These are phyloP conservation scores for Karalla daura DNA, from an alignment of 2,797 vertebrate genomes.

Conservation along the genomic window DNA sequence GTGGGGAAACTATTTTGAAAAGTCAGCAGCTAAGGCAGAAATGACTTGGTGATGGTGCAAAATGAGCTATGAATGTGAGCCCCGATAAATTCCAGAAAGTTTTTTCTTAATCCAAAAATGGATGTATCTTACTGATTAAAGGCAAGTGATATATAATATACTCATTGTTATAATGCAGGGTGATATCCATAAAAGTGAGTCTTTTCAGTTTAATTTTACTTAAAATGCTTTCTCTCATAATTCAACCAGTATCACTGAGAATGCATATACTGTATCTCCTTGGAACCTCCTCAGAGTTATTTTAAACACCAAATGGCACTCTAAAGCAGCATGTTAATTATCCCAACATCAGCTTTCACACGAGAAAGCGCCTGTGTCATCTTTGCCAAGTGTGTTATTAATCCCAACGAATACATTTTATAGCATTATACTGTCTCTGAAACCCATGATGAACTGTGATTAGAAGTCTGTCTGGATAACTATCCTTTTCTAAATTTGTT, in stretches of 20 bases:
- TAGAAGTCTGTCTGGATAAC: neutral
- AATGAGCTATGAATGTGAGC: conserved; percentile 18
- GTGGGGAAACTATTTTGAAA: conserved; percentile 26
- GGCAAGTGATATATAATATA: neutral
- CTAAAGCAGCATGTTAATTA: conserved; percentile 24
- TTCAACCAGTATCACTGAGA: conserved; percentile 6
- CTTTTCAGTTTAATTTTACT: neutral
- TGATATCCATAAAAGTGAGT: neutral
- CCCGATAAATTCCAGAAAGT: conserved; percentile 4
- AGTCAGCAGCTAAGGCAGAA: conserved; percentile 43
- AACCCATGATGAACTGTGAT: neutral
- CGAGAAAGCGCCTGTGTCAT: neutral
- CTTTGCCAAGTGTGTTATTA: neutral
- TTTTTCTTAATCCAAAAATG: neutral
- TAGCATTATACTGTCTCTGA: conserved; percentile 4
- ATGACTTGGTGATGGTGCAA: conserved; percentile 30
- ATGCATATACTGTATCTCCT: neutral
- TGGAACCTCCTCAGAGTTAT: neutral
- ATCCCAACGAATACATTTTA: neutral
- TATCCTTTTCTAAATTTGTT: neutral
- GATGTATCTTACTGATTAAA: neutral
- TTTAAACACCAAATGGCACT: conserved; percentile 6
- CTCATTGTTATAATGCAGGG: neutral
- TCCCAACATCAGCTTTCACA: conserved; percentile 7
- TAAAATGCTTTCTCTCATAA: neutral